Conservation (phyloP, 2,113 vertebrate species). For the Jaculus jaculus region DNA sequence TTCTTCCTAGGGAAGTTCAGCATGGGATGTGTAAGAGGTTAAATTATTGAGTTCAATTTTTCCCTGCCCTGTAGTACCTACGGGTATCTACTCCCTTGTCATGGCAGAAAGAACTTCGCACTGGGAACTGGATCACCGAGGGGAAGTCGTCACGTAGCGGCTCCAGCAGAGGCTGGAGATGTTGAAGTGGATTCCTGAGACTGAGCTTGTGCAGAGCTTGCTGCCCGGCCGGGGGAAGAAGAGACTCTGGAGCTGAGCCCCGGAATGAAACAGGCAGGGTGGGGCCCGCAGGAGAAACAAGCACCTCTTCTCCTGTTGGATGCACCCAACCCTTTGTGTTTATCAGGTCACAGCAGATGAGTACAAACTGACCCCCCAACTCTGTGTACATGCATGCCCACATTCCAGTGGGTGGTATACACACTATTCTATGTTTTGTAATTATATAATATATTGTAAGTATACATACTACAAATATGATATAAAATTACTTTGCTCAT, state of each 20-base stretch:
- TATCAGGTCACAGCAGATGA: neutral
- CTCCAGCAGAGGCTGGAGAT: neutral
- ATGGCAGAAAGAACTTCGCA: neutral
- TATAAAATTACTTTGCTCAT: neutral
- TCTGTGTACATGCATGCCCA: neutral
- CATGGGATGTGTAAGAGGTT: slow-evolving; percentile 5
- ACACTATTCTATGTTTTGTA: neutral
- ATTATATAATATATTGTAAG: neutral
- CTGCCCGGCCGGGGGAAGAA: neutral
- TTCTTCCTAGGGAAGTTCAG: slow-evolving; percentile 16
- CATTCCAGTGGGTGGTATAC: neutral
- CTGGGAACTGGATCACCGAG: neutral
- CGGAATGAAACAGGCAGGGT: accelerated
- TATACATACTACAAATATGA: neutral
- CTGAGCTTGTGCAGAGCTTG: neutral
- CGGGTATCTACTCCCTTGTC: neutral
- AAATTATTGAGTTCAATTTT: slow-evolving; percentile 18
- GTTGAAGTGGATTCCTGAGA: neutral
- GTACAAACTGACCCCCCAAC: neutral
- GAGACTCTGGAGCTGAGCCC: neutral
- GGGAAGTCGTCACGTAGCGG: neutral
- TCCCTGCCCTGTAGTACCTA: neutral
- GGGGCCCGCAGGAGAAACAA: neutral
- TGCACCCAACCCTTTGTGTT: neutral
- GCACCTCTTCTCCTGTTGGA: neutral